Evolutionary conservation across 2,113 vertebrate species (phyloP).

Genomic region (Gadus chalcogrammus): DNA sequence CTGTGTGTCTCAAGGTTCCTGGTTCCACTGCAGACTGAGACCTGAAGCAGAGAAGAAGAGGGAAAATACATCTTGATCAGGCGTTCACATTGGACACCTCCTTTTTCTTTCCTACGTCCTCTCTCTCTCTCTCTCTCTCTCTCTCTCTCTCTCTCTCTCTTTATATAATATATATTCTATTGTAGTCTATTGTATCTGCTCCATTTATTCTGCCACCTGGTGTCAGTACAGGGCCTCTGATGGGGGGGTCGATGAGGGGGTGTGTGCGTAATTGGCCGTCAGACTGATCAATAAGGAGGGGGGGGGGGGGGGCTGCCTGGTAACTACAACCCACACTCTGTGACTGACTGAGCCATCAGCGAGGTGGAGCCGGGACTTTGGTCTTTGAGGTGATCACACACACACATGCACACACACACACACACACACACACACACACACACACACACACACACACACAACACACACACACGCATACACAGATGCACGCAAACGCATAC

Average conservation of each 20-base stretch:
- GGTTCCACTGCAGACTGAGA: constrained; percentile 61
- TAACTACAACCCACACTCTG: not conserved
- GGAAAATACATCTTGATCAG: not conserved
- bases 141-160: too few relatives aligned
- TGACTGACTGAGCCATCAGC: not conserved
- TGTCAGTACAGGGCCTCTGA: too few relatives aligned
- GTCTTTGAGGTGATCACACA: not conserved
- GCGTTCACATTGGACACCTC: not conserved
- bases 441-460: too few relatives aligned
- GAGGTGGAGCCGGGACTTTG: too few relatives aligned
- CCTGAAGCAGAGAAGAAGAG: constrained; percentile 36
- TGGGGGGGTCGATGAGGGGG: not conserved
- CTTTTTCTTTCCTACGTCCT: too few relatives aligned
- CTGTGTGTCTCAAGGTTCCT: constrained; percentile 49
- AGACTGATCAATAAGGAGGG: not conserved
- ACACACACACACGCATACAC: too few relatives aligned
- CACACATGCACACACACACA: too few relatives aligned
- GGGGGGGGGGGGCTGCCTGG: not conserved
- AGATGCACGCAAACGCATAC: not conserved
- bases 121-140: too few relatives aligned
- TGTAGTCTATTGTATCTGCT: too few relatives aligned
- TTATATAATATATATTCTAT: too few relatives aligned
- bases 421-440: too few relatives aligned
- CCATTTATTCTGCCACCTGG: too few relatives aligned
- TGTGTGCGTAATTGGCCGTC: not conserved